Evolutionary conservation across 1,140 invertebrate species (phyloP), one percentile per base, ranked within the genome.

Genomic region (Maconellicoccus hirsutus): DNA sequence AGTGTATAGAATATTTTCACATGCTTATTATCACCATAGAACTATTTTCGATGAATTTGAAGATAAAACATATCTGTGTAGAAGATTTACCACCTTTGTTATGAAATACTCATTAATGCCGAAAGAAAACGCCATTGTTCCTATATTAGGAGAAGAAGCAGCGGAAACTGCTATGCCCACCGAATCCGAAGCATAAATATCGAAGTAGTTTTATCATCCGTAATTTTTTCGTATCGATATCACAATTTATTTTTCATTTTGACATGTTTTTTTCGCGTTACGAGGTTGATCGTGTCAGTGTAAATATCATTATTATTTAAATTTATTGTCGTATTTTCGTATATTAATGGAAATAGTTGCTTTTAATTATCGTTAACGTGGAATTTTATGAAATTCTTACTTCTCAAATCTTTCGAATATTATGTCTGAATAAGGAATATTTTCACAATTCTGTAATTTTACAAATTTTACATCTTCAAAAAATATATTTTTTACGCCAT

Each of bases 1-100:
- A 77, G 96, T 99, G 0, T 99, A 99, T 79, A 87, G 98, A 83
- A 99, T 99, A 78, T 99, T 99, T 81, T 98, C 96, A 29, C 98
- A 99, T 83, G 97, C 98, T 26, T 99, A 96, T 80, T 99, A 96
- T 79, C 97, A 99, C 83, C 98, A 99, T 81, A 85, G 92, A 76
- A 84, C 87, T 74, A 90, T 99, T 78, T 99, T 98, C 84, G 95
- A 99, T 82, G 91, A 94, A 76, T 99, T 98, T 85, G 97, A 99
- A 81, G 90, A 90, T 78, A 90, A 97, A 80, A 98, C 94, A 8
- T 92, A 88, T 79, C 81, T 99, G 59, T 99, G 97, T 82, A 91
- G 91, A 77, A 86, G 97, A 78, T 99, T 99, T 81, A 99, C 96
- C 38, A 88, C 89, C 74, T 99, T 98, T 85, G 96, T 98, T 25